Percentiles rank a stretch among this genome's conserved stretches.
phyloP scores from a whole-genome alignment of 2,888 invertebrate species.

The Mesoligia furuncula region DNA sequence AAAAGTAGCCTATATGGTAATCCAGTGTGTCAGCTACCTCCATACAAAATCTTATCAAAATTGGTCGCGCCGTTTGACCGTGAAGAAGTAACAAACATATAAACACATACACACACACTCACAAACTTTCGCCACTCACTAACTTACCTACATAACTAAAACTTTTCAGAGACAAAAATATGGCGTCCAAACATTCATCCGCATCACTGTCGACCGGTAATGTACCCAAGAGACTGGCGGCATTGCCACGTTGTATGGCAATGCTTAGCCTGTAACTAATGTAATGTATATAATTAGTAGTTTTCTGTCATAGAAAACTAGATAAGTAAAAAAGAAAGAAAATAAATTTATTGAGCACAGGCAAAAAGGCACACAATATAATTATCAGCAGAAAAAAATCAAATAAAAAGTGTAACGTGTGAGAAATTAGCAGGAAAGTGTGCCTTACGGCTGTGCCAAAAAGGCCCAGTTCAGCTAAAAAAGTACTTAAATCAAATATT shows the following conservation, averaged over 20 bases:
- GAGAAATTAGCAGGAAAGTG: background rate
- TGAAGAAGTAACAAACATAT: too few relatives aligned
- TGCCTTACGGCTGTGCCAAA: background rate
- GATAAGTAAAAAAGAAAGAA: background rate
- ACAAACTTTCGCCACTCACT: too few relatives aligned
- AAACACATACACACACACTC: too few relatives aligned
- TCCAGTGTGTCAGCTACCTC: too few relatives aligned
- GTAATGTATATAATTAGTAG: background rate
- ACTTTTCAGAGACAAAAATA: background rate
- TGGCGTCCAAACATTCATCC: background rate
- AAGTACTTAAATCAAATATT: background rate
- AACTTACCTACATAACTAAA: too few relatives aligned
- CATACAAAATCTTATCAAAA: too few relatives aligned
- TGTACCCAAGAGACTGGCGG: background rate
- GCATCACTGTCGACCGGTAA: background rate
- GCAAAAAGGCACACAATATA: background rate
- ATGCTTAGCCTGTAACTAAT: background rate
- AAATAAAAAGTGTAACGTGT: background rate
- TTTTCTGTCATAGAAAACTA: background rate
- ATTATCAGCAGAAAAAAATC: background rate
- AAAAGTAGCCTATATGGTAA: too few relatives aligned
- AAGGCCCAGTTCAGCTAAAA: background rate
- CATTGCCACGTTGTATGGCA: background rate
- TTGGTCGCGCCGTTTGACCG: too few relatives aligned
- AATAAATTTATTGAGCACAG: background rate